These are phyloP conservation scores for Nyctereutes procyonoides DNA, from an alignment of 2,113 vertebrate species.

Conservation along the genomic window DNA sequence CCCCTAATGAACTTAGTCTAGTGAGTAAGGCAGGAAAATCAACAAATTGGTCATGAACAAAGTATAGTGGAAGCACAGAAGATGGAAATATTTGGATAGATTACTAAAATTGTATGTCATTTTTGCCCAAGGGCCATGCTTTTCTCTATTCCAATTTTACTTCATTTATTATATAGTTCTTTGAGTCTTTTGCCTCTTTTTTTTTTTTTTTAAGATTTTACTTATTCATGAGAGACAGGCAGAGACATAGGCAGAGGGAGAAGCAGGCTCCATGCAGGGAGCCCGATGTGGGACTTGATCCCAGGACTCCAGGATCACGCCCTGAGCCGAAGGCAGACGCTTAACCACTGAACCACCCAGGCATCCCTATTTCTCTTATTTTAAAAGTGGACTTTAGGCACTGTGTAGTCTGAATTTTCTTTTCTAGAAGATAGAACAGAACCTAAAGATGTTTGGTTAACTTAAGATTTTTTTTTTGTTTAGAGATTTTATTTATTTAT, in stretches of 20 bases:
- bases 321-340: too few relatives aligned
- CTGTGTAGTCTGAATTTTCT: background rate
- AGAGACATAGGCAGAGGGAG: too few relatives aligned
- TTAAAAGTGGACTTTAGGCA: background rate
- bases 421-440: background rate
- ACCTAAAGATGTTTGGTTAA: background rate
- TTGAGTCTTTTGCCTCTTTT: background rate
- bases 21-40: background rate
- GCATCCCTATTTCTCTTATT: background rate
- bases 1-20: conserved; percentile 4
- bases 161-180: background rate
- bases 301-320: too few relatives aligned
- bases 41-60: background rate
- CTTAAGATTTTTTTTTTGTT: too few relatives aligned
- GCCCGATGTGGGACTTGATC: too few relatives aligned
- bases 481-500: too few relatives aligned
- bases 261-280: too few relatives aligned
- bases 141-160: background rate
- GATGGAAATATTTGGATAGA: background rate
- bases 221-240: too few relatives aligned
- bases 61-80: background rate
- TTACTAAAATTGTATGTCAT: background rate
- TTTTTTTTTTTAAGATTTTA: background rate
- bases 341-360: too few relatives aligned
- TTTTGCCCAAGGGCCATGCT: background rate